Base-by-base conservation (phyloP, 1,140 invertebrate species). In the Scaptomyza hsui region DNA sequence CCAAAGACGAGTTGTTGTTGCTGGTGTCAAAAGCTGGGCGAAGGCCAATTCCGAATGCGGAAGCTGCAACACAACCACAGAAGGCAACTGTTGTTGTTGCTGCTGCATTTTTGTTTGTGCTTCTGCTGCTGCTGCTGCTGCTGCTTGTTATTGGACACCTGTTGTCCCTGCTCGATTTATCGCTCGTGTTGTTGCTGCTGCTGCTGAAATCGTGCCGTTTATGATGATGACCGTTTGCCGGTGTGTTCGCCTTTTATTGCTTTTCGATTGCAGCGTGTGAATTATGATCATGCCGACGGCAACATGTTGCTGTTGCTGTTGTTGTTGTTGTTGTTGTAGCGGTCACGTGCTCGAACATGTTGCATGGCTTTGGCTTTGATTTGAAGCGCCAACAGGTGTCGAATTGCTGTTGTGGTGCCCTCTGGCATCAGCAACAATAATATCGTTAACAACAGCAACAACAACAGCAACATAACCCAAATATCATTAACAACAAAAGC, bases 101-200 rank as follows among this genome's bases (percentile, higher is more conserved):
- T 7, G 53, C 42, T 44, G 45, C 26, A 32, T 56, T 44, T 39
- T 56, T 44, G 19, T 39, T 35, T 60, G 9, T 26, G 49, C 24
- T 45, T 39, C 15, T 63, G 26, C 18, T 45, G 18, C 3, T 37
- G 51, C 16, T 56, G 47, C 3, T 39, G 13, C 35, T 71, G 51
- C 5, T 39, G 62, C 59, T 44, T 70, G 61, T 60, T 72, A 47
- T 67, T 62, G 59, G 26, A 45, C 79, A 83, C 75, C 78, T 83
- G 78, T 82, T 82, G 79, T 55, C 60, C 69, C 74, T 73, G 59
- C 45, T 83, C 79, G 79, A 82, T 83, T 83, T 82, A 83, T 82
- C 55, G 70, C 53, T 51, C 44, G 37, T 71, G 68, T 71, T 65
- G 61, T 32, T 53, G 57, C 26, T 52, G 60, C 19, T 47, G 21